These are phyloP conservation scores for Drosophila aff. DNA, from an alignment of 1,140 invertebrate species.

Conservation along the genomic window DNA sequence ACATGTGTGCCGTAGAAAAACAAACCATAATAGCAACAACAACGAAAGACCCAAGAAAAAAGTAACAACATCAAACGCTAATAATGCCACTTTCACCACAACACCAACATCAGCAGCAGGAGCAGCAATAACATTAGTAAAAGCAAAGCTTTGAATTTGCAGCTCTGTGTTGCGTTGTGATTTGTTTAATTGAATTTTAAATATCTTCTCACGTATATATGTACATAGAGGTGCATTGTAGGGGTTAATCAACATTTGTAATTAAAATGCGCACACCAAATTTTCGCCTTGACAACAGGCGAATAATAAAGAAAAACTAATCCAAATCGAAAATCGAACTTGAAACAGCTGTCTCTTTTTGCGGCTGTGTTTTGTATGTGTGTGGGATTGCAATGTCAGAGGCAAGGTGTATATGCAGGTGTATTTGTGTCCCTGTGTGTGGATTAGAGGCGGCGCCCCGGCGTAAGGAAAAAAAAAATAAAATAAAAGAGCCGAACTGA, in stretches of 20 bases:
- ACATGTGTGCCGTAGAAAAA: slow-evolving; percentile 20
- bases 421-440: slow-evolving; percentile 20
- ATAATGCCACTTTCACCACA: slow-evolving; percentile 48
- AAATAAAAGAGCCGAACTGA: slow-evolving; percentile 2
- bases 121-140: slow-evolving; percentile 17
- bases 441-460: slow-evolving; percentile 49
- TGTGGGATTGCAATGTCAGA: slow-evolving; percentile 40
- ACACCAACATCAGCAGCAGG: slow-evolving; percentile 12
- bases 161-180: neutral
- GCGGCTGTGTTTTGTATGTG: slow-evolving; percentile 1
- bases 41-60: slow-evolving; percentile 15
- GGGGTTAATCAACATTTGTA: slow-evolving; percentile 50
- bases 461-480: slow-evolving; percentile 22
- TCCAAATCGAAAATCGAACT: slow-evolving; percentile 55
- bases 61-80: slow-evolving; percentile 15
- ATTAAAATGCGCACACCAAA: slow-evolving; percentile 43
- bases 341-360: slow-evolving; percentile 48
- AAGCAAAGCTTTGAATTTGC: slow-evolving; percentile 3
- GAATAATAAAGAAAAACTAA: slow-evolving; percentile 26
- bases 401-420: slow-evolving; percentile 22
- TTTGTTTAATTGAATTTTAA: slow-evolving; percentile 37
- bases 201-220: slow-evolving; percentile 22
- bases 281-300: slow-evolving; percentile 48
- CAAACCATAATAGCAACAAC: slow-evolving; percentile 5
- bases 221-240: neutral